These are phyloP conservation scores for Tragelaphus imberbis DNA, from an alignment of 2,113 vertebrate species.

Conservation along the genomic window DNA sequence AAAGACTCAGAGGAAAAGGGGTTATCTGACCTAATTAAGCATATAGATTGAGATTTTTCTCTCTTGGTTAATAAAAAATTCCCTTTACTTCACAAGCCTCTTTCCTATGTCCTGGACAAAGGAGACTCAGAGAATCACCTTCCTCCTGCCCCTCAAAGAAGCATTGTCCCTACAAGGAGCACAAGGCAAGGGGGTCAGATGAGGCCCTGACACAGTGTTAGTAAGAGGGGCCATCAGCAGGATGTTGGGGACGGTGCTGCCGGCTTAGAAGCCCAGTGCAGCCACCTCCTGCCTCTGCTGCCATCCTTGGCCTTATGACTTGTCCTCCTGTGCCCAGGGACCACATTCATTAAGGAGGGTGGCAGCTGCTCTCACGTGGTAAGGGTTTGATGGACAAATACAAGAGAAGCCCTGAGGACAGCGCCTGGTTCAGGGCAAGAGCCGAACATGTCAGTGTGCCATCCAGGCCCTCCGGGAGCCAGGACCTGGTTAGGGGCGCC, in stretches of 20 bases:
- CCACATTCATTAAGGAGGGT: background rate
- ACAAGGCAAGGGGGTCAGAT: background rate
- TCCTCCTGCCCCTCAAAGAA: background rate
- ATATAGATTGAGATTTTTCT: constrained; percentile 63
- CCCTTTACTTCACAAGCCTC: constrained; percentile 48
- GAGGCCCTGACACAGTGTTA: accelerated
- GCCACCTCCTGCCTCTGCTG: background rate
- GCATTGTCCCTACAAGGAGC: background rate
- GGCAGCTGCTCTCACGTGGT: background rate
- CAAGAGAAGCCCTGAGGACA: background rate
- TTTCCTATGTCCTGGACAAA: constrained; percentile 2
- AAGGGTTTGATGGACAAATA: background rate
- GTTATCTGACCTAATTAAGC: constrained; percentile 72
- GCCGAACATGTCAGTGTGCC: background rate
- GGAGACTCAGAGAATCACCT: background rate
- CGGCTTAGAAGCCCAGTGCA: background rate
- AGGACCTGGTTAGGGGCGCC: accelerated
- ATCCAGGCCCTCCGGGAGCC: background rate
- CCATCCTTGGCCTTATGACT: background rate
- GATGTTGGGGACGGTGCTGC: too few species aligned
- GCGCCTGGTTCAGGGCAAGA: background rate
- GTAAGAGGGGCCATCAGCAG: background rate
- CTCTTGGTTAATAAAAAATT: constrained; percentile 61
- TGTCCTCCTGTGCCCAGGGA: background rate
- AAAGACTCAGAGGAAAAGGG: constrained; percentile 61